These are phyloP conservation scores for Leptonema lineaticorne DNA, from an alignment of 1,140 invertebrate species.

Conservation along the genomic window DNA sequence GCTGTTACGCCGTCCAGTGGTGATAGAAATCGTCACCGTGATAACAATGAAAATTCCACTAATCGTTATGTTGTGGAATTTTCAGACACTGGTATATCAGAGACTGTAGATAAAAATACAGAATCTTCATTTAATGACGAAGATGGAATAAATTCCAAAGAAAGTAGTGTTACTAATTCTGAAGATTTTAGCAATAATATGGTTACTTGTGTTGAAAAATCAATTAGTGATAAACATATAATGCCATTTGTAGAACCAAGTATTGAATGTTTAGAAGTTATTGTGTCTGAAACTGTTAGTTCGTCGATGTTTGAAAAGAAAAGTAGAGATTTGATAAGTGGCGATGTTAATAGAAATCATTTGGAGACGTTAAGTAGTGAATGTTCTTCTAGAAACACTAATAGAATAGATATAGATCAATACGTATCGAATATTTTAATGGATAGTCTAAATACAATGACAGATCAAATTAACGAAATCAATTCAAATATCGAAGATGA, in stretches of 20 bases:
- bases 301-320: constrained; percentile 35
- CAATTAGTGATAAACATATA: neutral
- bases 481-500: constrained; percentile 50
- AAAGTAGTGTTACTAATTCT: constrained; percentile 30
- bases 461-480: constrained; percentile 53
- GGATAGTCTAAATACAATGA: constrained; percentile 53
- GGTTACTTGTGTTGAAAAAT: constrained; percentile 37
- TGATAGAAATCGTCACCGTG: neutral
- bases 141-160: constrained; percentile 29
- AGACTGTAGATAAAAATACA: constrained; percentile 34
- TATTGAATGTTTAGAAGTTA: constrained; percentile 51
- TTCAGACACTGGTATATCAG: constrained; percentile 40
- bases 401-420: constrained; percentile 49
- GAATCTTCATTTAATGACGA: constrained; percentile 2
- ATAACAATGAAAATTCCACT: neutral
- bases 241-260: constrained; percentile 9
- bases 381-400: constrained; percentile 15
- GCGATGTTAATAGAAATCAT: constrained; percentile 22
- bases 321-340: constrained; percentile 9
- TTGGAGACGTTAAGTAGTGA: constrained; percentile 22
- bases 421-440: constrained; percentile 56
- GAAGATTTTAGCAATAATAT: constrained; percentile 34
- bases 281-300: constrained; percentile 52
- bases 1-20: constrained; percentile 8
- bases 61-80: constrained; percentile 19